Evolutionary conservation across 2,113 vertebrate genomes (phyloP), one percentile per base, ranked within the genome.

Genomic region (Polypterus bichir): DNA sequence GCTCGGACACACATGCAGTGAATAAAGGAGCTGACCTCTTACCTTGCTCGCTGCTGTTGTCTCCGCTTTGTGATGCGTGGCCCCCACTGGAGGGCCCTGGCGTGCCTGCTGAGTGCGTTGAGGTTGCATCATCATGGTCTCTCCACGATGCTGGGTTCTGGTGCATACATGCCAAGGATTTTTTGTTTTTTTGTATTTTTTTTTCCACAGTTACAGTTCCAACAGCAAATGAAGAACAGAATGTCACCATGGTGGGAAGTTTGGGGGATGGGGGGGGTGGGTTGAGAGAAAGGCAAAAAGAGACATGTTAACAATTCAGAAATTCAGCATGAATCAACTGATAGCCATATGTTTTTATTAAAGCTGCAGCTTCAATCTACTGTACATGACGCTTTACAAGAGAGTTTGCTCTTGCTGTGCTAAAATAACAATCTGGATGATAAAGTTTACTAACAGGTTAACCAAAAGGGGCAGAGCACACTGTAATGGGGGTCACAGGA

Each of bases 31-130:
- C 80, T 76, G 74, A 78, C 80, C 75, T 79, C 91, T 92, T 91
- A 99, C 96, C 96, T 91, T 97, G 96, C 78, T 99, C 96, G 27
- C 96, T 99, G 91, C 96, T 97, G 91, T 99, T 99, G 91, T 99
- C 96, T 63, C 96, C 96, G 61, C 96, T 99, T 84, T 99, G 96
- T 66, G 96, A 99, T 67, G 96, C 95, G 4, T 97, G 96, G 70
- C 96, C 96, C 77, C 96, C 96, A 66, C 96, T 99, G 86, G 95
- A 98, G 79, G 96, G 96, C 73, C 96, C 96, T 4, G 96, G 96
- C 72, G 96, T 99, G 82, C 96, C 96, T 73, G 96, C 95, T 49
- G 96, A 99, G 78, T 99, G 96, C 60, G 96, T 99, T 77, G 96
- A 97, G 64, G 91, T 94, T 81, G 95, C 95, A 71, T 99, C 96